Evolutionary conservation across 2,797 vertebrate genomes (phyloP).

Genomic region (Macropodus opercularis): DNA sequence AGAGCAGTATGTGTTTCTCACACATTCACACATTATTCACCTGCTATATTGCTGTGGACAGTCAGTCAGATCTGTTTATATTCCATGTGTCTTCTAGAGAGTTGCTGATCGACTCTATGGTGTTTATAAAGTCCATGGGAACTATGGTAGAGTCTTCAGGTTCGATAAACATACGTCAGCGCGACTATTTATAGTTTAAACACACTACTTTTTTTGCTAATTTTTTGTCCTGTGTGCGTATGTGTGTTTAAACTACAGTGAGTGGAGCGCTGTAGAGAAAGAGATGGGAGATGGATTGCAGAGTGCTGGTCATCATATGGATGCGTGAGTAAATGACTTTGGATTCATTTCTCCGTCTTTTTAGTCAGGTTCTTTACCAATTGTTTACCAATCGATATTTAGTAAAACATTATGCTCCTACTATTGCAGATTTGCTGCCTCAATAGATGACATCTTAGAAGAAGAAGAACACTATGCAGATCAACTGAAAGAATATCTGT

Average conservation of each 20-base stretch:
- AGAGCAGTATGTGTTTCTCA: slow-evolving; percentile 86
- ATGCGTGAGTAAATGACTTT: slow-evolving; percentile 85
- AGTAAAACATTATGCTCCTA: too few species aligned
- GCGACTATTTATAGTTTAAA: background rate
- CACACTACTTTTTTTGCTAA: background rate
- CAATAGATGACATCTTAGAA: slow-evolving; percentile 96
- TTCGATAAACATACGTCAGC: slow-evolving; percentile 55
- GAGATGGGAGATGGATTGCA: slow-evolving; percentile 98
- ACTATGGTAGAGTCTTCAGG: slow-evolving; percentile 98
- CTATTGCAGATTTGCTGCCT: slow-evolving; percentile 89
- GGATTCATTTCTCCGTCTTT: background rate
- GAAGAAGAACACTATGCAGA: slow-evolving; percentile 98
- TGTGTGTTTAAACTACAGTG: slow-evolving; percentile 74
- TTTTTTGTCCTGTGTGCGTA: background rate
- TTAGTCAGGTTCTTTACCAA: too few species aligned
- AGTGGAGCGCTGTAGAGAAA: slow-evolving; percentile 96
- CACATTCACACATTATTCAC: background rate
- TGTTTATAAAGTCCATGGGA: slow-evolving; percentile 97
- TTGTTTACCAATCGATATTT: too few species aligned
- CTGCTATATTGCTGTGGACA: too few species aligned
- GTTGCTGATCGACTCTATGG: slow-evolving; percentile 95
- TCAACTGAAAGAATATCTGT: slow-evolving; percentile 97
- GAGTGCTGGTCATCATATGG: slow-evolving; percentile 98
- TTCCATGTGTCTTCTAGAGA: slow-evolving; percentile 79
- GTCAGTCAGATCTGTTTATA: too few species aligned